phyloP scores from a whole-genome alignment of 2,113 vertebrate species.

The Alectura lathami region DNA sequence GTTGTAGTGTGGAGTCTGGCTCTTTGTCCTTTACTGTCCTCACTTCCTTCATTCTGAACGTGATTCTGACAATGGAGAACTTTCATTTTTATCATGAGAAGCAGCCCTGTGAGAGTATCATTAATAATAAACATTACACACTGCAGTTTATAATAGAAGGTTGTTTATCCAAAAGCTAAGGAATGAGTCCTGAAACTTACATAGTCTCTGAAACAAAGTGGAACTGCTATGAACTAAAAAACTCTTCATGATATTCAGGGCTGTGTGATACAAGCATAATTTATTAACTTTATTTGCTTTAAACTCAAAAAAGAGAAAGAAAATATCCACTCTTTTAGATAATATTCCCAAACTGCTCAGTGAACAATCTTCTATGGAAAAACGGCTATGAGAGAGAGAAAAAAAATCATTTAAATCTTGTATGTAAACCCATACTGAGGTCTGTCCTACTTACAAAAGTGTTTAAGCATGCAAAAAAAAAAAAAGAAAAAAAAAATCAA shows the following conservation, averaged over 20 bases:
- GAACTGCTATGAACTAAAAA: not conserved
- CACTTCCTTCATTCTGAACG: not conserved
- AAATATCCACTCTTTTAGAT: not conserved
- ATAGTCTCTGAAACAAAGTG: not conserved
- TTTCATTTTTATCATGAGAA: not conserved
- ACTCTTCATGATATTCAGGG: not conserved
- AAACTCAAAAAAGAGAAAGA: not conserved
- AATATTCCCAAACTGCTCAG: not conserved
- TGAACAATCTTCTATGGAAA: not conserved
- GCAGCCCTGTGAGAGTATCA: not conserved
- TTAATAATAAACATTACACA: not conserved
- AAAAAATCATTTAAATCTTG: not conserved
- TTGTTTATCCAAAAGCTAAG: not conserved
- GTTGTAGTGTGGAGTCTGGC: not conserved
- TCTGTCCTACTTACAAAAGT: not conserved
- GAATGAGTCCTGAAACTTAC: not conserved
- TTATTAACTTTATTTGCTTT: not conserved
- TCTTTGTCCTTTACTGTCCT: conserved; percentile 32
- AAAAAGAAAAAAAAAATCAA: no score
- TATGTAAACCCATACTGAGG: not conserved
- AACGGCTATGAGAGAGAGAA: not conserved
- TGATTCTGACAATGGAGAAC: not conserved
- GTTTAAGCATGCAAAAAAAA: not conserved
- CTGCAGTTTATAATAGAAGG: not conserved
- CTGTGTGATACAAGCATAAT: not conserved